These are phyloP conservation scores for Epinotia bilunana DNA, from an alignment of 2,888 invertebrate species.

Conservation along the genomic window DNA sequence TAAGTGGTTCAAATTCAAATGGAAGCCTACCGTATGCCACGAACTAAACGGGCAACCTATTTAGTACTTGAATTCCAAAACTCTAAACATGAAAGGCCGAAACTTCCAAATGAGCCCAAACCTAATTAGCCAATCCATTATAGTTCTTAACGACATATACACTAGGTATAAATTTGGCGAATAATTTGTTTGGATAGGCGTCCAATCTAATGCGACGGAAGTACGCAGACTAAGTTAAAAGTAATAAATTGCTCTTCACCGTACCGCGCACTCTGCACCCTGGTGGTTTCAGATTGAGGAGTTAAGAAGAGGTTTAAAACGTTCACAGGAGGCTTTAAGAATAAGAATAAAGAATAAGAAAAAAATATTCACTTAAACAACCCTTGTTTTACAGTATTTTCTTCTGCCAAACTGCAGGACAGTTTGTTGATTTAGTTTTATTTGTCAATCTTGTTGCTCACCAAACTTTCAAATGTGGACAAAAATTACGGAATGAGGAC, in stretches of 20 bases:
- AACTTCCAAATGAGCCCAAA: slow-evolving; percentile 13
- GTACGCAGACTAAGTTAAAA: slow-evolving; percentile 58
- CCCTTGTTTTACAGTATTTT: no score
- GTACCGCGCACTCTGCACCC: slow-evolving; percentile 59
- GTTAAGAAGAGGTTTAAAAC: slow-evolving; percentile 14
- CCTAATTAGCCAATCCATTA: slow-evolving; percentile 25
- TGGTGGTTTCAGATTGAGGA: slow-evolving; percentile 52
- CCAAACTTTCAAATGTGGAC: no score
- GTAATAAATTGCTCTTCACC: slow-evolving; percentile 68
- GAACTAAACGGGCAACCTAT: slow-evolving; percentile 4
- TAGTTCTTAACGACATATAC: slow-evolving; percentile 23
- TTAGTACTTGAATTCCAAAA: slow-evolving; percentile 1
- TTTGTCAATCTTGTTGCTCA: background rate
- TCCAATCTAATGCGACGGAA: slow-evolving; percentile 53
- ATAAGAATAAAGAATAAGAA: no score
- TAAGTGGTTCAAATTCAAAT: background rate
- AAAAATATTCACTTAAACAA: no score
- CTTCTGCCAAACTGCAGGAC: no score
- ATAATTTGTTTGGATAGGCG: slow-evolving; percentile 39
- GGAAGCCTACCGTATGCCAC: background rate
- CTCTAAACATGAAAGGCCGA: slow-evolving; percentile 17
- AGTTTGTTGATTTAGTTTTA: no score
- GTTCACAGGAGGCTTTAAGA: slow-evolving; percentile 3
- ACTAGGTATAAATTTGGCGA: slow-evolving; percentile 28
- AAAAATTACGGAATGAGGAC: no score